Evolutionary conservation across 2,888 invertebrate genomes (phyloP), one percentile per base, ranked within the genome.

Genomic region (Leucoptera coffeella): DNA sequence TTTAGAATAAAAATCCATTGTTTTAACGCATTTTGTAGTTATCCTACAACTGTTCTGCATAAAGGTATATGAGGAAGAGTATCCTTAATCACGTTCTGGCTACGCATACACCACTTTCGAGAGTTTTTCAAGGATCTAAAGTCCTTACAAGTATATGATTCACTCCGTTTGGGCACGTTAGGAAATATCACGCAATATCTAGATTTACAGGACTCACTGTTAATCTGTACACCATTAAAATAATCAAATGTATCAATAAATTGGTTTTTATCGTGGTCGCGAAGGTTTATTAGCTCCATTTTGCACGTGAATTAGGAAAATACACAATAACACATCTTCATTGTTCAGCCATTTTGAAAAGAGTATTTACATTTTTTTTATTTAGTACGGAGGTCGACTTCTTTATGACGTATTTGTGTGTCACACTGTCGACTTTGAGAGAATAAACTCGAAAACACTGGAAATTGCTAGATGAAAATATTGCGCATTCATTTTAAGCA

Each of bases 301-400:
- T 43, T 69, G 47, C n/a, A 44, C 45, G 40, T 51, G 43, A 50
- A 47, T 47, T 44, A 34, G 41, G n/a, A 43, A 42, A 41, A 50
- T 27, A 32, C 24, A 30, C 29, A 35, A 28, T 47, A 43, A 57
- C 52, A 64, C 65, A 62, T 65, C 59, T 57, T 27, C 59, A 69
- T 44, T 58, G 47, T 60, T 61, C 67, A 52, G 67, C 67, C 67
- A 69, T 69, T 64, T 69, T 67, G 67, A 45, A 50, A 52, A 48
- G 13, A 10, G n/a, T 10, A n/a, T n/a, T n/a, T n/a, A n/a, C n/a
- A n/a, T n/a, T n/a, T n/a, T n/a, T n/a, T n/a, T n/a, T n/a, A n/a
- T n/a, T n/a, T n/a, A n/a, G n/a, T n/a, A n/a, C n/a, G n/a, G n/a
- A n/a, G n/a, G n/a, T n/a, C n/a, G n/a, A n/a, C n/a, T n/a, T n/a